phyloP scores from a whole-genome alignment of 2,797 vertebrate genomes.

The Coregonus sp. region DNA sequence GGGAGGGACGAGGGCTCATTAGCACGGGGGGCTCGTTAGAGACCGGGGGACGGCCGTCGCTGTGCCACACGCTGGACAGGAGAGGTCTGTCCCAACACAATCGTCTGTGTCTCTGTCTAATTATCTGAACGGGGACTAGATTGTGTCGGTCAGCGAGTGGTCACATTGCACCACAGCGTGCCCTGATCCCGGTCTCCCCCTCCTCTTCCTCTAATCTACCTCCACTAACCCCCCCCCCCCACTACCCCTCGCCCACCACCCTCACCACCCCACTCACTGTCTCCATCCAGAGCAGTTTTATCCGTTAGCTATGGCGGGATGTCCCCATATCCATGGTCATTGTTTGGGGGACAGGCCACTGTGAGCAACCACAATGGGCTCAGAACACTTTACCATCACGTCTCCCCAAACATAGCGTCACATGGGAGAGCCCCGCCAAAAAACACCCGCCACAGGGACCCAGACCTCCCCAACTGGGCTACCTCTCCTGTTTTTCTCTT shows the following conservation, averaged over 20 bases:
- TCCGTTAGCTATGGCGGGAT: conserved; percentile 92
- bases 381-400: conserved; percentile 97
- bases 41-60: conserved; percentile 76
- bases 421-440: conserved; percentile 77
- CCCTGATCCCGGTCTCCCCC: conserved; percentile 52
- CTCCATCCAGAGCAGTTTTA: conserved; percentile 82
- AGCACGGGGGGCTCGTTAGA: conserved; percentile 70
- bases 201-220: conserved; percentile 27
- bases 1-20: conserved; percentile 53
- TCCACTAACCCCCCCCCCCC: conserved; percentile 27
- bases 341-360: conserved; percentile 86
- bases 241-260: conserved; percentile 8
- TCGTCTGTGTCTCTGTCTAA: conserved; percentile 86
- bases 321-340: conserved; percentile 88
- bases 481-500: neutral
- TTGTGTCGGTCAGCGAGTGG: conserved; percentile 79
- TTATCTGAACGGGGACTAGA: conserved; percentile 78
- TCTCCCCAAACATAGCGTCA: conserved; percentile 66
- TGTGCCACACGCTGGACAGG: conserved; percentile 90
- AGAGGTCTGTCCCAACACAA: conserved; percentile 82
- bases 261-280: conserved; percentile 25
- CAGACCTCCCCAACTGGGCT: neutral
- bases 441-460: conserved; percentile 39
- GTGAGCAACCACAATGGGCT: conserved; percentile 98
- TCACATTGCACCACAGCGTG: conserved; percentile 80